phyloP scores from a whole-genome alignment of 2,113 vertebrate genomes.

The Parus major region DNA sequence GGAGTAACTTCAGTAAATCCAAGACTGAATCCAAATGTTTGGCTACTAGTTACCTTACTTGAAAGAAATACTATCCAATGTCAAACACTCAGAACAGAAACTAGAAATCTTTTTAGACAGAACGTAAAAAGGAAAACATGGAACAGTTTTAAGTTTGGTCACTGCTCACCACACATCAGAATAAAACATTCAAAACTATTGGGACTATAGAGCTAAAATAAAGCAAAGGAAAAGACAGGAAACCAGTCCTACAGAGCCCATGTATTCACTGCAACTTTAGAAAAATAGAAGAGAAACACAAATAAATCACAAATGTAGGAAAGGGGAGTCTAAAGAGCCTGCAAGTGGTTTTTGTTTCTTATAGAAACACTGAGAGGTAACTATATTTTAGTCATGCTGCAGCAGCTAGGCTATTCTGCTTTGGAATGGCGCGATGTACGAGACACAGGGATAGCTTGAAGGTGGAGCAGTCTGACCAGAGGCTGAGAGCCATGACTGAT shows the following conservation, averaged over 20 bases:
- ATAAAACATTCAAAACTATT: not conserved
- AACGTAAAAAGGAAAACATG: not conserved
- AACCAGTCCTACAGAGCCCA: not conserved
- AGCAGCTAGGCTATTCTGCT: not conserved
- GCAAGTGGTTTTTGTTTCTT: not conserved
- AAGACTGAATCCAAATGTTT: not conserved
- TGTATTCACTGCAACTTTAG: not conserved
- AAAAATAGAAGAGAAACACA: not conserved
- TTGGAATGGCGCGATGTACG: not conserved
- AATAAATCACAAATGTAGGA: not conserved
- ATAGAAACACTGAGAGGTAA: not conserved
- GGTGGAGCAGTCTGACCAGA: not conserved
- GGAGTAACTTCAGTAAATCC: not conserved
- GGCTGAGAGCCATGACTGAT: not conserved
- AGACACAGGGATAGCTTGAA: not conserved
- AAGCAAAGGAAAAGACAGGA: not conserved
- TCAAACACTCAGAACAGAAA: not conserved
- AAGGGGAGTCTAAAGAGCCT: not conserved
- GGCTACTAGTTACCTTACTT: not conserved
- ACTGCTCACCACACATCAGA: not conserved
- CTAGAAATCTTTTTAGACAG: not conserved
- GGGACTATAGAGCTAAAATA: not conserved
- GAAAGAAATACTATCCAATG: not conserved
- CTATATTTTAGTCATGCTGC: not conserved
- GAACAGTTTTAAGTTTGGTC: not conserved